Conservation (phyloP, 2,797 vertebrate species). For the Xenentodon cancila region DNA sequence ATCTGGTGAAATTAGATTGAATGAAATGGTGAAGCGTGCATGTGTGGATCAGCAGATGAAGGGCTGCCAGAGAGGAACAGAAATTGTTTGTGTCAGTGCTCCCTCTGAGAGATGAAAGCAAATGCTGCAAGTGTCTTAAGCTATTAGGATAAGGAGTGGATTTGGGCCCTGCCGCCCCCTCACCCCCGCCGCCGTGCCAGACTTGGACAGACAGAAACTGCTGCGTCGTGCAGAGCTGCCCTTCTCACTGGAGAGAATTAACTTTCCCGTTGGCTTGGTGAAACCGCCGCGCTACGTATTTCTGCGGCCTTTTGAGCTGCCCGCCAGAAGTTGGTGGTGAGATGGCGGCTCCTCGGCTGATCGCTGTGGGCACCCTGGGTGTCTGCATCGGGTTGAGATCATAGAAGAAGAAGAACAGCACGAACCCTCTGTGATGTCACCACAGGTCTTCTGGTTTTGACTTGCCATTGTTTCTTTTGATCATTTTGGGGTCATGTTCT, state of each 20-base stretch:
- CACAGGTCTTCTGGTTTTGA: too few relatives aligned
- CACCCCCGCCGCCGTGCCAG: slow-evolving; percentile 14
- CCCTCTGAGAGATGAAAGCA: slow-evolving; percentile 82
- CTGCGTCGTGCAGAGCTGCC: slow-evolving; percentile 25
- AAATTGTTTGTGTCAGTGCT: slow-evolving; percentile 81
- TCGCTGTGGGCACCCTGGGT: slow-evolving; percentile 6
- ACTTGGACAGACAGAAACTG: slow-evolving; percentile 40
- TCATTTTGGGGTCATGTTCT: too few relatives aligned
- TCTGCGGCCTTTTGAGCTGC: slow-evolving; percentile 29
- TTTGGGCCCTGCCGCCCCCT: slow-evolving; percentile 23
- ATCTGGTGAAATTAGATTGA: neutral
- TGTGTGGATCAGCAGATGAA: slow-evolving; percentile 27
- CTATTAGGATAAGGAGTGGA: slow-evolving; percentile 70
- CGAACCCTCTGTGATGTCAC: too few relatives aligned
- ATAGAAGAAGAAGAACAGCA: too few relatives aligned
- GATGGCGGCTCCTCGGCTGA: slow-evolving; percentile 23
- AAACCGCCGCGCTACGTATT: slow-evolving; percentile 22
- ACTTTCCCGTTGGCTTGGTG: slow-evolving; percentile 29
- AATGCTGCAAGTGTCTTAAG: slow-evolving; percentile 80
- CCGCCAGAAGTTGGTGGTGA: neutral
- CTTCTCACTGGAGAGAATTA: slow-evolving; percentile 52
- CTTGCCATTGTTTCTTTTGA: too few relatives aligned
- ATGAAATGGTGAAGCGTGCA: slow-evolving; percentile 25
- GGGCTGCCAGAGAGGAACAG: slow-evolving; percentile 33
- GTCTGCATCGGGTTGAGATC: neutral